Base-by-base conservation (phyloP, 2,888 invertebrate species). In the Girardia tigrina region DNA sequence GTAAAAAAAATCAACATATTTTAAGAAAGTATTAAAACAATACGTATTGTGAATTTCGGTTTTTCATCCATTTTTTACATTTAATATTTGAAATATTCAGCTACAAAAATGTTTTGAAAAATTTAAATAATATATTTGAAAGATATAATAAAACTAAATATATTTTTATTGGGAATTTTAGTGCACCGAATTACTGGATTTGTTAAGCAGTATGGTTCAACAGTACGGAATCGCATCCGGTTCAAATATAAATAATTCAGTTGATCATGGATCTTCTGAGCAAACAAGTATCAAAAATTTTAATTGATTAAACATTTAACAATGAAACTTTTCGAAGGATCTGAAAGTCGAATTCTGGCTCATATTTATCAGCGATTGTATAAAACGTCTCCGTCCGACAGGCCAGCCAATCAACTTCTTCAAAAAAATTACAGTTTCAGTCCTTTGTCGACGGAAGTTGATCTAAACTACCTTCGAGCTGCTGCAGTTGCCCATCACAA, bases 391-490 rank as follows among this genome's bases (percentile, higher is more conserved):
- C 56, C 56, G n/a, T 56, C 56, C n/a, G 56, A 56, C 23, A 56
- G 56, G n/a, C 56, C 56, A 56, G 56, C 56, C 23, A 56, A 56
- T 56, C 56, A 56, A 56, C n/a, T 56, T 20, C 56, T 56, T 4
- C 56, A 56, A 56, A 56, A 56, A 56, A 56, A 56, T 56, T 56
- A 56, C n/a, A 56, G 56, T 56, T 56, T 56, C n/a, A 56, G 56
- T 56, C 56, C 56, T 56, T 56, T 56, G 23, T 56, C 56, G 23
- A 56, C 56, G n/a, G 56, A 56, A 56, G 56, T 56, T 56, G 56
- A 56, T 16, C n/a, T 56, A 23, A 56, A 56, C 56, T 56, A 56
- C 23, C 56, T 56, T 56, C 56, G 56, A 20, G 56, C 56, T 6
- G 56, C 56, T 12, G 56, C 56, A n/a, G 56, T 56, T 20, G 56